Percentiles rank a stretch among this genome's conserved stretches.
phyloP scores from a whole-genome alignment of 2,113 vertebrate species.

The human region DNA sequence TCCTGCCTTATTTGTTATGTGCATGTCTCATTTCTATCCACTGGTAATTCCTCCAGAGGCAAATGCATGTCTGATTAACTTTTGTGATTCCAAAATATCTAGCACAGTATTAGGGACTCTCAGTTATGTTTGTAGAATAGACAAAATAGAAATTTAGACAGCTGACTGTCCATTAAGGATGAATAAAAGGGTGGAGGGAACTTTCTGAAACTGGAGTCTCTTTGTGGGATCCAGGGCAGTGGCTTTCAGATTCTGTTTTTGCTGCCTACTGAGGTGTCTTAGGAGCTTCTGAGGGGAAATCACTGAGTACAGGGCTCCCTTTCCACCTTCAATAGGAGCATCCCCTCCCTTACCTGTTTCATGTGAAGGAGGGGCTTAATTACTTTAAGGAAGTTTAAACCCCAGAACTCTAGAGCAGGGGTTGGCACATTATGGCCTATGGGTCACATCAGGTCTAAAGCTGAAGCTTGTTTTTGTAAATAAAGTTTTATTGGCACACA shows the following conservation, averaged over 20 bases:
- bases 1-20: not conserved
- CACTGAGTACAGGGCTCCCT: rapidly evolving
- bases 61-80: not conserved
- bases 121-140: not conserved
- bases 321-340: not conserved
- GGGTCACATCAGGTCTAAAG: not conserved
- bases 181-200: not conserved
- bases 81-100: not conserved
- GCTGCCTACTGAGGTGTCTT: not conserved
- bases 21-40: not conserved
- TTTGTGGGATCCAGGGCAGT: not conserved
- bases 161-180: not conserved
- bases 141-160: not conserved
- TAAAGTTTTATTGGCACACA: not conserved
- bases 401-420: not conserved
- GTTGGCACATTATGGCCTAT: not conserved
- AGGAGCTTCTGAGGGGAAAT: not conserved
- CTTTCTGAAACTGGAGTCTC: not conserved
- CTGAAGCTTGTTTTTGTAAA: not conserved
- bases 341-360: not conserved
- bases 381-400: not conserved
- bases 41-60: not conserved
- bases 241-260: not conserved
- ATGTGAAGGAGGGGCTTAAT: not conserved
- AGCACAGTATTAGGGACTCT: too few relatives aligned